These are phyloP conservation scores for Eulemur albifrons DNA, from an alignment of 2,797 vertebrate species.

Conservation along the genomic window DNA sequence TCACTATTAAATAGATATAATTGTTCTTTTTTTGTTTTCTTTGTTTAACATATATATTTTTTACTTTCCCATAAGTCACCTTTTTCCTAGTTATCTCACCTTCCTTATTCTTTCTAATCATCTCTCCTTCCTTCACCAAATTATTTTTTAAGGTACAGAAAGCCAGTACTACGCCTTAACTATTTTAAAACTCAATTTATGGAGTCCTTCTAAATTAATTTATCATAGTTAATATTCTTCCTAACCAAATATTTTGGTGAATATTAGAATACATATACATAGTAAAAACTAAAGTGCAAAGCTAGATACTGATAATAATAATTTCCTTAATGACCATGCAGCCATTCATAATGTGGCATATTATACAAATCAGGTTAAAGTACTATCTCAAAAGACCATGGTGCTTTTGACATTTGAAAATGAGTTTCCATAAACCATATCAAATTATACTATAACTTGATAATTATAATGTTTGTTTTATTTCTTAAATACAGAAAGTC, in stretches of 20 bases:
- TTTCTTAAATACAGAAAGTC: conserved; percentile 77
- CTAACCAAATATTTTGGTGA: not conserved
- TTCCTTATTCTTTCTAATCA: not conserved
- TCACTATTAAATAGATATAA: not conserved
- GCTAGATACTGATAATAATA: conserved; percentile 54
- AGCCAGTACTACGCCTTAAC: not conserved
- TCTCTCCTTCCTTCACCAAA: not conserved
- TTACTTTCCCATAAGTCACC: not conserved
- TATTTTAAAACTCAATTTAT: not conserved
- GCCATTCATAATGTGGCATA: conserved; percentile 44
- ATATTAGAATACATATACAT: conserved; percentile 48
- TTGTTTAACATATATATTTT: not conserved
- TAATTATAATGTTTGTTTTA: conserved; percentile 80
- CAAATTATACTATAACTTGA: conserved; percentile 77
- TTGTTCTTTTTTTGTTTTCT: not conserved
- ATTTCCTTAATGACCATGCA: conserved; percentile 48
- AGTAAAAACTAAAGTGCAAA: conserved; percentile 74
- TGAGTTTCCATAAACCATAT: conserved; percentile 70
- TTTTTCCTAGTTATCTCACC: not conserved
- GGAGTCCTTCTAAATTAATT: conserved; percentile 38
- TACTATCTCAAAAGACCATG: conserved; percentile 76
- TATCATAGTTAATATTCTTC: conserved; percentile 54
- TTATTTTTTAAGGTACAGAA: not conserved
- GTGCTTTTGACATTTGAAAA: conserved; percentile 77
- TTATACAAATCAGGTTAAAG: conserved; percentile 77